Evolutionary conservation across 2,888 invertebrate species (phyloP).

Genomic region (Urechis unicinctus): DNA sequence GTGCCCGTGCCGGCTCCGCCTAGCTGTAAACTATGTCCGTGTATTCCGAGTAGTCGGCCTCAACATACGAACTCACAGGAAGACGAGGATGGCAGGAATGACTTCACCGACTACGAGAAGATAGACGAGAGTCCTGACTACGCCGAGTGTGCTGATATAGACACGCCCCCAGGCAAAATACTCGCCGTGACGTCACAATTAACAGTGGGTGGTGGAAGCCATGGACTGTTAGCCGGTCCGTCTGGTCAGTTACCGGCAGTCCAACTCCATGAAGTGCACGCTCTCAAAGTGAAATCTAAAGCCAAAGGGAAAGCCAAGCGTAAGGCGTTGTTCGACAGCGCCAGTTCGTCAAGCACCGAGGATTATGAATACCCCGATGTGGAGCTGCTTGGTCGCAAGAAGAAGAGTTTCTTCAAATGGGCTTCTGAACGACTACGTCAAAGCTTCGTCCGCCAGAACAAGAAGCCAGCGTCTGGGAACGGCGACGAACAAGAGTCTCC

Average conservation of each 20-base stretch:
- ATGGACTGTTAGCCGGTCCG: not conserved
- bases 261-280: slow-evolving; percentile 1
- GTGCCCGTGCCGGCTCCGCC: not conserved
- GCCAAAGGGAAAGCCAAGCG: not conserved
- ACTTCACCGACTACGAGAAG: not conserved
- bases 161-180: slow-evolving; percentile 5
- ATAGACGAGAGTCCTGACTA: slow-evolving; percentile 2
- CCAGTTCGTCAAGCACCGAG: slow-evolving; percentile 19
- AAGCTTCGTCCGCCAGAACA: slow-evolving; percentile 18
- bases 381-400: slow-evolving; percentile 18
- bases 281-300: not conserved
- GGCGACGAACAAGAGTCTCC: not conserved
- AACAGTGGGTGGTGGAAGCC: slow-evolving; percentile 5
- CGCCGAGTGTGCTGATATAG: slow-evolving; percentile 1
- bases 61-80: too few species aligned
- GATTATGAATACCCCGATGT: slow-evolving; percentile 21
- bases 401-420: slow-evolving; percentile 21
- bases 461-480: not conserved
- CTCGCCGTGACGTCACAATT: slow-evolving; percentile 11
- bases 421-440: slow-evolving; percentile 21
- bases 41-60: too few species aligned
- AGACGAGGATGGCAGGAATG: not conserved
- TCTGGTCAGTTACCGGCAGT: slow-evolving; percentile 2
- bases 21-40: too few species aligned
- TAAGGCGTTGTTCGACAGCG: not conserved